Evolutionary conservation across 2,888 invertebrate genomes (phyloP).

Genomic region (Cheilosia variabilis): DNA sequence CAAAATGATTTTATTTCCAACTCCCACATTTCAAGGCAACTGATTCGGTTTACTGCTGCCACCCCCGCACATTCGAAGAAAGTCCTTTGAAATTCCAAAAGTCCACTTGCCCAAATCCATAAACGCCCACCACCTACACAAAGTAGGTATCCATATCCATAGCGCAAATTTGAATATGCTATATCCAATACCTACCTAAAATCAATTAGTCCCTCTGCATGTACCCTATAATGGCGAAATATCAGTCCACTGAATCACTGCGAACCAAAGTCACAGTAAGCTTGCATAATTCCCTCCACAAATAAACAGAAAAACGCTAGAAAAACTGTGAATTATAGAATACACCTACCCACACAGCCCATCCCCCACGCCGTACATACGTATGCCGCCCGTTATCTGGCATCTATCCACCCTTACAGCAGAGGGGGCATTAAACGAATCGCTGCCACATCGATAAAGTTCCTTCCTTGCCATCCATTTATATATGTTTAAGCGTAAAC

Average conservation of each 20-base stretch:
- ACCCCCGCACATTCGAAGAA: too few relatives aligned
- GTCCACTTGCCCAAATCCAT: too few relatives aligned
- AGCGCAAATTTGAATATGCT: too few relatives aligned
- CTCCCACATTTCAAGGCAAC: too few relatives aligned
- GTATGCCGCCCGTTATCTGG: neutral
- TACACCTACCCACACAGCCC: neutral
- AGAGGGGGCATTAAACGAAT: conserved; percentile 27
- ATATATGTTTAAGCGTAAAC: conserved; percentile 6
- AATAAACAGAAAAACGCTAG: neutral
- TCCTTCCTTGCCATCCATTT: neutral
- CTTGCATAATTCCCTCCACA: conserved; percentile 27
- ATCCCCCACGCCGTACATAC: neutral
- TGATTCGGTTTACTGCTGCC: too few relatives aligned
- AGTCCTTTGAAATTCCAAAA: too few relatives aligned
- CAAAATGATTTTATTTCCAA: too few relatives aligned
- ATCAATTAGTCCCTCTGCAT: conserved; percentile 27
- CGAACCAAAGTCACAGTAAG: neutral
- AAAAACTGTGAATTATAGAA: conserved; percentile 1
- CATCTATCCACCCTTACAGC: neutral
- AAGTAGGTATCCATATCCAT: too few relatives aligned
- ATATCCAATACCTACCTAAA: neutral
- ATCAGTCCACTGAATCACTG: conserved; percentile 10
- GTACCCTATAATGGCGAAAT: neutral
- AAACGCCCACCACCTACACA: too few relatives aligned
- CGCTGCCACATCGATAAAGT: conserved; percentile 18